Evolutionary conservation across 2,888 invertebrate species (phyloP).

Genomic region (Chrysolina oricalcia): DNA sequence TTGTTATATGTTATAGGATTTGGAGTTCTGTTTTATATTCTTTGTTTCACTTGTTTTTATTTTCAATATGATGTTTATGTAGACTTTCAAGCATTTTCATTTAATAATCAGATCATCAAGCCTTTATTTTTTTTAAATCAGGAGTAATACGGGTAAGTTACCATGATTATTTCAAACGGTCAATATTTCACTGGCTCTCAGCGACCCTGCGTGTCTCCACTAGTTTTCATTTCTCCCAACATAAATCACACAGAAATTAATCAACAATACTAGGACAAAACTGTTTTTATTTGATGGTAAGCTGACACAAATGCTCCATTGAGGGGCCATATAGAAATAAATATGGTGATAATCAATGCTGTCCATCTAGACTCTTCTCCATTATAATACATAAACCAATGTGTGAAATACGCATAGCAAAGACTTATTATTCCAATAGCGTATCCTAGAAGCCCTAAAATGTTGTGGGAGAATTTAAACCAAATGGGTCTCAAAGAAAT

Average conservation of each 20-base stretch:
- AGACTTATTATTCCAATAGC: constrained; percentile 64
- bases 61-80: too few species aligned
- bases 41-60: too few species aligned
- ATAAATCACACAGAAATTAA: background rate
- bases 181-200: too few species aligned
- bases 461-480: constrained; percentile 65
- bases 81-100: too few species aligned
- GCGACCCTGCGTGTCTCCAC: too few species aligned
- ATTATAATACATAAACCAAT: constrained; percentile 63
- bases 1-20: too few species aligned
- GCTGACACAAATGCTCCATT: constrained; percentile 61
- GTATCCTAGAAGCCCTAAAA: constrained; percentile 64
- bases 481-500: constrained; percentile 58
- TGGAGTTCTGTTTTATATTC: too few species aligned
- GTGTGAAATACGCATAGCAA: constrained; percentile 63
- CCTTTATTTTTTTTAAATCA: too few species aligned
- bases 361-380: constrained; percentile 59
- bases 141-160: too few species aligned
- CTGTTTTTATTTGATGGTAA: constrained; percentile 60
- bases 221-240: too few species aligned
- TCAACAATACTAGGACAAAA: constrained; percentile 33
- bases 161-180: too few species aligned
- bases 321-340: constrained; percentile 63
- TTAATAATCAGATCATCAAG: too few species aligned
- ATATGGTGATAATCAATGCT: constrained; percentile 60